Percentiles rank a stretch among this genome's conserved stretches.
These are phyloP conservation scores for Carettochelys insculpta DNA, from an alignment of 2,113 vertebrate species.

Conservation along the genomic window DNA sequence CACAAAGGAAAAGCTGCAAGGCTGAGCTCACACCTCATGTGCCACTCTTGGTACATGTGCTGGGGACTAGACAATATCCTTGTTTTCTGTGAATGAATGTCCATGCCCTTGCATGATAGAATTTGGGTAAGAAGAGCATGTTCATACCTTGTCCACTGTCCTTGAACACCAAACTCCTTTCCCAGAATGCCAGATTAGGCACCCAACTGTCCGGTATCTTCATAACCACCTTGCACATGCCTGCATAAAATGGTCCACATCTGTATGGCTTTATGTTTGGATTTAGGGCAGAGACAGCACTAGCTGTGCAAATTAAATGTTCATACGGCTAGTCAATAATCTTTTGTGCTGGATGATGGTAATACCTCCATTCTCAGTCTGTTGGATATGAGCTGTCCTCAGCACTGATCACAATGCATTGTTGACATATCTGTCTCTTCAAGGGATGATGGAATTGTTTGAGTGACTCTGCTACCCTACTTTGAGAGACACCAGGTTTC, in stretches of 20 bases:
- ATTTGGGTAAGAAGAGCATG: not conserved
- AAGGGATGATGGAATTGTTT: not conserved
- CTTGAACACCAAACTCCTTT: accelerated
- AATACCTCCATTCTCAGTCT: not conserved
- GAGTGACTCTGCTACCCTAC: not conserved
- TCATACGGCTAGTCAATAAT: not conserved
- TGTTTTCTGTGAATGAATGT: not conserved
- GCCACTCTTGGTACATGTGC: too few relatives aligned
- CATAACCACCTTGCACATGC: not conserved
- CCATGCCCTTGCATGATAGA: not conserved
- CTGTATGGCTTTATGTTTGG: not conserved
- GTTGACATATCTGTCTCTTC: not conserved
- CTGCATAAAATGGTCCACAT: not conserved
- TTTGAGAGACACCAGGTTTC: not conserved
- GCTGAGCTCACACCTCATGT: too few relatives aligned
- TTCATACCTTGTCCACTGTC: not conserved
- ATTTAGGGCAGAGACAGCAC: not conserved
- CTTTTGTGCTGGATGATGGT: not conserved
- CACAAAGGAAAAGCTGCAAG: too few relatives aligned
- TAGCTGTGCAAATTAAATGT: not conserved
- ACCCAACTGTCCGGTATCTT: not conserved
- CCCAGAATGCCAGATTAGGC: not conserved
- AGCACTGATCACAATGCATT: not conserved
- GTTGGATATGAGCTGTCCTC: not conserved
- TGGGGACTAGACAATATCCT: not conserved